Conservation (phyloP, 2,113 vertebrate species). For the Phoxinus phoxinus region DNA sequence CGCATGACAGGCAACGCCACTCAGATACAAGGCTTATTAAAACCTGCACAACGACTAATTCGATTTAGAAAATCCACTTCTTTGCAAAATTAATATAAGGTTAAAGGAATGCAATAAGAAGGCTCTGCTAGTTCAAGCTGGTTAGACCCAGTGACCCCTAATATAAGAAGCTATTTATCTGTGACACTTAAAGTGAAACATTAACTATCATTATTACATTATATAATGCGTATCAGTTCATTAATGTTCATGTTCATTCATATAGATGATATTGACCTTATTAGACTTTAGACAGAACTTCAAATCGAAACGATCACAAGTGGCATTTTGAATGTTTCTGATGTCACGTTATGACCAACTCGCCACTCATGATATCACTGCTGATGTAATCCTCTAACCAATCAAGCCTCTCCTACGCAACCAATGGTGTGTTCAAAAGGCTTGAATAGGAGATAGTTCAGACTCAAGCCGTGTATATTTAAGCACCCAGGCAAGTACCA, state of each 20-base stretch:
- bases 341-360: neutral
- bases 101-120: conserved; percentile 5
- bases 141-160: neutral
- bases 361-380: conserved; percentile 5
- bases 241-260: neutral
- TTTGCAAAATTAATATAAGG: neutral
- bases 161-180: neutral
- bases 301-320: neutral
- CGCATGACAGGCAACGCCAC: neutral
- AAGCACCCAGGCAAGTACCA: neutral
- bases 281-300: neutral
- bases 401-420: neutral
- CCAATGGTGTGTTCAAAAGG: neutral
- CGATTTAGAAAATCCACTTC: neutral
- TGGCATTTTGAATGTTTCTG: neutral
- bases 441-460: neutral
- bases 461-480: neutral
- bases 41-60: neutral
- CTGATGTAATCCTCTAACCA: conserved; percentile 16
- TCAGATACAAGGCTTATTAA: conserved; percentile 14
- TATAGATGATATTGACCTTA: neutral
- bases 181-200: neutral
- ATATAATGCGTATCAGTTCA: neutral
- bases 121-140: neutral
- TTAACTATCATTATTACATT: neutral